Percentiles rank a stretch among this genome's conserved stretches.
phyloP scores from a whole-genome alignment of 1,140 invertebrate species.

The Mercenaria mercenaria region DNA sequence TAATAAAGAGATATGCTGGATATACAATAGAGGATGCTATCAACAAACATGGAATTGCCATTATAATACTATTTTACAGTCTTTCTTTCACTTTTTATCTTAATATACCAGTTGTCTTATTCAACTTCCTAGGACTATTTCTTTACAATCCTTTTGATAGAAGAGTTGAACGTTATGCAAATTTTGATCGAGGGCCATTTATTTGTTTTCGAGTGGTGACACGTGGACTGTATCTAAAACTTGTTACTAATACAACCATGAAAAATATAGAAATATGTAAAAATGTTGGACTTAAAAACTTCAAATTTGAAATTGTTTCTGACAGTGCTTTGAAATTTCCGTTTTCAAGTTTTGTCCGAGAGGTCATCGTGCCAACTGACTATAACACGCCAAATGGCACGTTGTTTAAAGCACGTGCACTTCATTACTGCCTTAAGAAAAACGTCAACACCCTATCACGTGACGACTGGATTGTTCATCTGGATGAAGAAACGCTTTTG shows the following conservation, averaged over 20 bases:
- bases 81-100: slow-evolving; percentile 8
- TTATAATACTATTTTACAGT: too few relatives aligned
- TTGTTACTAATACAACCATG: slow-evolving; percentile 94
- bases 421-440: slow-evolving; percentile 98
- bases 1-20: too few relatives aligned
- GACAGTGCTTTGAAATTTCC: slow-evolving; percentile 93
- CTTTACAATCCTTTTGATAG: slow-evolving; percentile 96
- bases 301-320: slow-evolving; percentile 98
- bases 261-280: slow-evolving; percentile 95
- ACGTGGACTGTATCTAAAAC: too few relatives aligned
- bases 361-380: slow-evolving; percentile 93
- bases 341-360: slow-evolving; percentile 90
- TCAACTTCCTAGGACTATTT: slow-evolving; percentile 88
- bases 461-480: slow-evolving; percentile 97
- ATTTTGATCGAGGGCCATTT: slow-evolving; percentile 92
- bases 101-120: slow-evolving; percentile 36
- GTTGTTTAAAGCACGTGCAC: slow-evolving; percentile 93
- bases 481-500: slow-evolving; percentile 97
- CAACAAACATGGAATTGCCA: too few relatives aligned
- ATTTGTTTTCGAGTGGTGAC: slow-evolving; percentile 98
- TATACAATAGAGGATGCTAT: too few relatives aligned
- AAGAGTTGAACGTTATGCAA: slow-evolving; percentile 94
- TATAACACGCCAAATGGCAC: slow-evolving; percentile 96
- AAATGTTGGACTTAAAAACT: slow-evolving; percentile 96
- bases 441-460: slow-evolving; percentile 93